Base-by-base conservation (phyloP, 2,113 vertebrate species). In the Mormoops blainvillei region DNA sequence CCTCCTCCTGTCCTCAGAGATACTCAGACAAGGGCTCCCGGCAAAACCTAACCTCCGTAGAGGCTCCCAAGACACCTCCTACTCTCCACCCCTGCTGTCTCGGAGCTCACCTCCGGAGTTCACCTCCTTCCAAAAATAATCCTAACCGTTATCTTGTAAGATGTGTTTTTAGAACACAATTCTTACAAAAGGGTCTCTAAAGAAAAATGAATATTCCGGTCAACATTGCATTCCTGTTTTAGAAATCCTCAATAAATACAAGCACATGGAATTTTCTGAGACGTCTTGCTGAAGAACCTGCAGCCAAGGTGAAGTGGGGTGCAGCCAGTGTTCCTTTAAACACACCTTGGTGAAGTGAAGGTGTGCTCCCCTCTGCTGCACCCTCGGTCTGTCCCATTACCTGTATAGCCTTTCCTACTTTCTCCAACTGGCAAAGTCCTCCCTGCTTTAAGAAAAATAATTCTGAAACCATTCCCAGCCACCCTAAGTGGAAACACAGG, bases 201-300 rank as follows among this genome's bases (percentile, higher is more conserved):
- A 61, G 33, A 63, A 83, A 52, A 31, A 9, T 14, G 2, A 43
- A 52, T 22, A 19, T 7, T 68, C 85, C 78, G 31, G 50, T 52
- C 41, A 54, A 33, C 71, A 52, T 2, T 18, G 28, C 7, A 18
- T 20, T 18, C 8, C 1, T 86, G 2, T 76, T 85, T 89, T 71
- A 89, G 33, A 85, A 68, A 33, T 74, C 85, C 67, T 91, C 54
- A 54, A 52, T 54, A 68, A 54, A 10, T 19, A 85, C 4, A 74
- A 89, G 31, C 28, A 84, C 13, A 41, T 33, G 73, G 54, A 52
- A 74, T 71, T 54, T 94, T 81, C 45, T 70, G 50, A 78, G 33
- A 89, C 45, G 16, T 76, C 52, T 48, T 80, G 4, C 22, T 45
- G 6, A 3, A 67, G 91, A 91, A 68, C 19, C 12, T 68, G 4